These are phyloP conservation scores for Montipora sp. DNA, from an alignment of 64 coral and sea anemone species.

Conservation along the genomic window DNA sequence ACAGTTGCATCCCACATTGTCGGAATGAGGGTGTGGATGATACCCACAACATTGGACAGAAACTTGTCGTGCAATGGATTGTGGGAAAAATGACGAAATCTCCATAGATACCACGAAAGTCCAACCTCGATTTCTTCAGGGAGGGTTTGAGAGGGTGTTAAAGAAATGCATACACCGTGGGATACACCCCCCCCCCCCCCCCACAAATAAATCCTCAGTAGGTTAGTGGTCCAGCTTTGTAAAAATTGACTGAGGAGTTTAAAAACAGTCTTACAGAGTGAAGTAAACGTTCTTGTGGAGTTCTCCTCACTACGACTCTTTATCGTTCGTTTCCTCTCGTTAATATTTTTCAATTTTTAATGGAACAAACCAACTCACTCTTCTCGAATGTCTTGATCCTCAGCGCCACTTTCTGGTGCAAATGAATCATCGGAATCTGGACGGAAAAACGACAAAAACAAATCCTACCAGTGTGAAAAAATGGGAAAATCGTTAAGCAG, in stretches of 20 bases:
- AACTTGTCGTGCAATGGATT: background rate
- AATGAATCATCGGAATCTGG: conserved; percentile 90
- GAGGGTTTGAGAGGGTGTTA: too few species aligned
- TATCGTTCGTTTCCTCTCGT: too few species aligned
- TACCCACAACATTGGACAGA: background rate
- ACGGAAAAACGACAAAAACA: background rate
- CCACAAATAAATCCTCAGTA: too few species aligned
- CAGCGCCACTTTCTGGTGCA: conserved; percentile 74
- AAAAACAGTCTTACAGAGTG: too few species aligned
- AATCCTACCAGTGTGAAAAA: background rate
- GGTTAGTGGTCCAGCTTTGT: too few species aligned
- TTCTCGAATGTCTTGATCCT: conserved; percentile 78
- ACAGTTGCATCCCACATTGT: background rate
- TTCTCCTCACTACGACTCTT: too few species aligned
- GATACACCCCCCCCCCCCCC: too few species aligned
- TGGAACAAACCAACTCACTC: conserved; percentile 68
- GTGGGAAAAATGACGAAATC: background rate
- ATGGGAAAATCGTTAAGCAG: too few species aligned
- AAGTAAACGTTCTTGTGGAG: too few species aligned
- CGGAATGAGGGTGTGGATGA: background rate
- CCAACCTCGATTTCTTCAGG: background rate
- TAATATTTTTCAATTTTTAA: too few species aligned
- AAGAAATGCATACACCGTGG: too few species aligned
- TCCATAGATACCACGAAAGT: background rate
- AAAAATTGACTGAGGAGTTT: too few species aligned